Base-by-base conservation (phyloP, 2,113 vertebrate genomes). In the Atractosteus spatula region DNA sequence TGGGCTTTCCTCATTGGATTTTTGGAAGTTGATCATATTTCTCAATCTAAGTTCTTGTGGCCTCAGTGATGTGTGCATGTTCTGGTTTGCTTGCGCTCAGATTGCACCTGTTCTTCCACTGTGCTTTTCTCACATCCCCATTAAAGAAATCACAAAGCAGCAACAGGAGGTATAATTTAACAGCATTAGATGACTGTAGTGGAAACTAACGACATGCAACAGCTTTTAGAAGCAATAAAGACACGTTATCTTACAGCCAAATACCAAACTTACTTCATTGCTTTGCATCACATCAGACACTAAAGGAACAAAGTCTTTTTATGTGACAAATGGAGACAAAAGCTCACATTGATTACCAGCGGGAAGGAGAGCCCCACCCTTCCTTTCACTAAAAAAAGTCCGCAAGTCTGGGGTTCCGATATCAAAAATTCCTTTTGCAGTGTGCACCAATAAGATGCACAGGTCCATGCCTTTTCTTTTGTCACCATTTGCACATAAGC, bases 71-170 rank as follows among this genome's bases (percentile, higher is more conserved):
- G 45, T 73, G 45, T 55, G 62, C 62, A 43, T 45, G 69, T 66
- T 45, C 64, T 71, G 55, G 6, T 61, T 13, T 68, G 64, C 8
- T 13, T 68, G 42, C 4, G 16, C 13, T 68, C 42, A 41, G 47
- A 54, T 6, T 62, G 65, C 51, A 69, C n/a, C 70, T 11, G 13
- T 66, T 66, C 71, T 78, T 74, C 76, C 70, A 72, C 73, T 47
- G 7, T 47, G 51, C 14, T 29, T 54, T 63, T 41, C 82, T 87
- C 85, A 73, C 69, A 41, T 81, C 70, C 83, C 83, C 82, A 78
- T 81, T 82, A 88, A 29, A 92, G 90, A 94, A 94, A 94, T 94
- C 91, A 90, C 90, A 95, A 94, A 95, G 93, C 93, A 94, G 93
- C 92, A 92, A 92, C 89, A 91, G 89, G 89, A 93, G 91, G 89